Conservation (phyloP, 2,797 vertebrate genomes). For the Clarias laeviceps region DNA sequence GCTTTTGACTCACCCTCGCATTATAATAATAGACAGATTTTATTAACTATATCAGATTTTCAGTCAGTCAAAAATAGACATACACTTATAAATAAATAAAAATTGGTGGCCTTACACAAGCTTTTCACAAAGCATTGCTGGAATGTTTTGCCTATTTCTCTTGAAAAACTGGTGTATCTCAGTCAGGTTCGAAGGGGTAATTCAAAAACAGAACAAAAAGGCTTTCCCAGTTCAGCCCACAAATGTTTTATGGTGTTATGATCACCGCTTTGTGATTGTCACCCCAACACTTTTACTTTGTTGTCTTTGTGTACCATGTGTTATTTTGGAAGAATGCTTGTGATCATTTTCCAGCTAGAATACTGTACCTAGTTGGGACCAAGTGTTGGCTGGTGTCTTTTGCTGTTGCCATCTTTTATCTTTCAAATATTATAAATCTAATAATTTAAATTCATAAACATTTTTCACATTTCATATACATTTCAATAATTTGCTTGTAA, state of each 20-base stretch:
- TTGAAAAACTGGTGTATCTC: neutral
- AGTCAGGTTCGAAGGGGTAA: neutral
- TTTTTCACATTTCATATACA: too few species aligned
- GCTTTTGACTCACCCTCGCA: too few species aligned
- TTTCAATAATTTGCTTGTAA: too few species aligned
- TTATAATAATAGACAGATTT: neutral
- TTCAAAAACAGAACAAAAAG: neutral
- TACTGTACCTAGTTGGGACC: neutral
- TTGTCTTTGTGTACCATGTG: neutral
- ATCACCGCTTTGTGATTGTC: neutral
- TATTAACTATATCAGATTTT: neutral
- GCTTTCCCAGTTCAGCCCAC: neutral
- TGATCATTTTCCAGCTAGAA: neutral
- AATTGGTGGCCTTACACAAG: neutral
- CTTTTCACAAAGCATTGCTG: neutral
- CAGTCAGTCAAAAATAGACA: neutral
- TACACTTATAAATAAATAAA: too few species aligned
- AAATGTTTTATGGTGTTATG: neutral
- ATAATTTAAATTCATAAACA: too few species aligned
- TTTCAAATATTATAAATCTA: neutral
- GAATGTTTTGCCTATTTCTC: neutral
- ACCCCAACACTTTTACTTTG: neutral
- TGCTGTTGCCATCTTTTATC: neutral
- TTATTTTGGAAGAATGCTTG: neutral
- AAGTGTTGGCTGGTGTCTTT: neutral